Evolutionary conservation across 2,797 vertebrate species (phyloP).

Genomic region (Pyrocephalus nanus): DNA sequence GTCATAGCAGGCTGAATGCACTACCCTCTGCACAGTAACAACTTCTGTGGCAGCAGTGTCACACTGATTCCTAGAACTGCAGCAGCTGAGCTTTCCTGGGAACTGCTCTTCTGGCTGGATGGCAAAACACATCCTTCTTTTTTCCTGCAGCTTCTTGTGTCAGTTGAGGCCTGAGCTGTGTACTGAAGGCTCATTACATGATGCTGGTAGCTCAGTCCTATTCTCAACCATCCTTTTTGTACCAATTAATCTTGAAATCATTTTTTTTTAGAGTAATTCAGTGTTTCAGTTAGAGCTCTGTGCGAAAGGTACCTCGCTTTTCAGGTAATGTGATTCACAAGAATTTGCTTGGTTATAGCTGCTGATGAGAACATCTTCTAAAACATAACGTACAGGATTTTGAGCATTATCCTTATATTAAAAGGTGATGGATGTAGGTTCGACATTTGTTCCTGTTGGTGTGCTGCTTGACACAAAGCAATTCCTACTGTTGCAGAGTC

Average conservation of each 20-base stretch:
- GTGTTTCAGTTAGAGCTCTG: not conserved
- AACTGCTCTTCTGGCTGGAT: not conserved
- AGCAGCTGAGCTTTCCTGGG: not conserved
- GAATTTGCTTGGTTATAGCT: not conserved
- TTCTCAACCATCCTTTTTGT: not conserved
- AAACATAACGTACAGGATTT: slow-evolving; percentile 5
- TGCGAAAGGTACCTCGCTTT: slow-evolving; percentile 2
- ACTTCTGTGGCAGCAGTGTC: not conserved
- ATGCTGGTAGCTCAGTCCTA: not conserved
- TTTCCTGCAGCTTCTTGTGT: not conserved
- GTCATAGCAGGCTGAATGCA: not conserved
- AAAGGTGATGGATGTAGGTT: slow-evolving; percentile 53
- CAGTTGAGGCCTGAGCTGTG: not conserved
- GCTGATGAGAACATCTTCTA: not conserved
- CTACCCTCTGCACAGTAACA: not conserved
- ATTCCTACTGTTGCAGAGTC: not conserved
- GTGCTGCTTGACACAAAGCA: slow-evolving; percentile 66
- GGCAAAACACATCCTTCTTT: not conserved
- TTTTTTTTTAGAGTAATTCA: not conserved
- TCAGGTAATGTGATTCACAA: not conserved
- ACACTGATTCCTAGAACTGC: not conserved
- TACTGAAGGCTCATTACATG: not conserved
- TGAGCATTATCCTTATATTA: slow-evolving; percentile 22
- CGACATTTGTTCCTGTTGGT: slow-evolving; percentile 22
- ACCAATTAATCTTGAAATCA: not conserved